A percentile compares a stretch with the other conserved stretches of the same genome.
These are phyloP conservation scores for Aspidapion aeneum DNA, from an alignment of 2,888 invertebrate genomes.

Conservation along the genomic window DNA sequence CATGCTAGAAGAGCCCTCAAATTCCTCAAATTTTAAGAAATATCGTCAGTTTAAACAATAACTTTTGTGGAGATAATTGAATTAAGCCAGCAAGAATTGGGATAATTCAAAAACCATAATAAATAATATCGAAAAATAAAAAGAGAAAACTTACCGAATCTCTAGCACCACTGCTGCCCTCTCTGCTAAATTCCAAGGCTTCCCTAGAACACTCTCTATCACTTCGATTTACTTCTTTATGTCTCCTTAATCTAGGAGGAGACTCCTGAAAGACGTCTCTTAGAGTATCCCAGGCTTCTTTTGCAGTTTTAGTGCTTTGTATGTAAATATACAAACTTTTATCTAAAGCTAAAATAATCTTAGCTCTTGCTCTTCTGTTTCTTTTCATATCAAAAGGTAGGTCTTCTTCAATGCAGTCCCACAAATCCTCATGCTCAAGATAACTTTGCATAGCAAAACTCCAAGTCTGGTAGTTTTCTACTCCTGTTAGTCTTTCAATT, in stretches of 20 bases:
- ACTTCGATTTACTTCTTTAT: neutral
- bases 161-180: no score
- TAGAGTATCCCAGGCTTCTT: neutral
- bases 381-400: neutral
- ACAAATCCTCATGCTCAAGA: neutral
- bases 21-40: no score
- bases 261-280: neutral
- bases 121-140: no score
- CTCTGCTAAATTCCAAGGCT: no score
- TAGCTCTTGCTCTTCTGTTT: neutral
- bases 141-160: no score
- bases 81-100: no score
- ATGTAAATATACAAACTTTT: neutral
- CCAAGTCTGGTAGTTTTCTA: neutral
- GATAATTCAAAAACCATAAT: no score
- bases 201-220: neutral
- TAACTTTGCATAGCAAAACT: neutral
- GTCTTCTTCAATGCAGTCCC: neutral
- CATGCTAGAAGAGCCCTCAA: no score
- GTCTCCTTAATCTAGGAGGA: neutral
- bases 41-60: no score
- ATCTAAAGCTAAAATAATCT: neutral
- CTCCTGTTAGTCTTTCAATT: neutral
- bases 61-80: no score
- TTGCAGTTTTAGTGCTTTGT: neutral